phyloP scores from a whole-genome alignment of 2,113 vertebrate genomes.

The Prionailurus bengalensis region DNA sequence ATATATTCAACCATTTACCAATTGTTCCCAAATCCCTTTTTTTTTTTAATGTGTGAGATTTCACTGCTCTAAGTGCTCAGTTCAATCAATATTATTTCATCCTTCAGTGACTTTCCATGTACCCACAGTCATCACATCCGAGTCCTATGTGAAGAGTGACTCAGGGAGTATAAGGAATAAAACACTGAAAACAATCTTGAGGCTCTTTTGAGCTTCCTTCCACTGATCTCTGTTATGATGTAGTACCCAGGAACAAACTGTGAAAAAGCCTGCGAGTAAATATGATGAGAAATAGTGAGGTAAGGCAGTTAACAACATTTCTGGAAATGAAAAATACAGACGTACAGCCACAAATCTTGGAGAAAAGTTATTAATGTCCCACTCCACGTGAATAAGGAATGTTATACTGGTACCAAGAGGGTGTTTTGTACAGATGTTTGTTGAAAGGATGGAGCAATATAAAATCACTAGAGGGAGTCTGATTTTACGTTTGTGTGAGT shows the following conservation, averaged over 20 bases:
- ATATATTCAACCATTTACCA: not conserved
- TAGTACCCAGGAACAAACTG: not conserved
- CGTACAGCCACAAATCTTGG: not conserved
- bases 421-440: constrained; percentile 21
- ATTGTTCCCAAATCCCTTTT: not conserved
- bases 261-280: not conserved
- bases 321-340: constrained; percentile 34
- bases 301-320: not conserved
- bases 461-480: constrained; percentile 4
- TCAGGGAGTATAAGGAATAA: not conserved
- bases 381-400: not conserved
- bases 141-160: not conserved
- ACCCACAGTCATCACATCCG: not conserved
- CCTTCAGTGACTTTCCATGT: not conserved
- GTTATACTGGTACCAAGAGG: not conserved
- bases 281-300: not conserved
- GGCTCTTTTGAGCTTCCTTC: not conserved
- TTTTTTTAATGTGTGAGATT: not conserved
- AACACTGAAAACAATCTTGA: not conserved
- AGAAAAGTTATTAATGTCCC: not conserved
- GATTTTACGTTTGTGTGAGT: constrained; percentile 26
- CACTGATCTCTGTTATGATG: not conserved
- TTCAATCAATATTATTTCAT: not conserved
- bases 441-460: not conserved
- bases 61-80: not conserved